Percentiles rank a stretch among this genome's conserved stretches.
phyloP scores from a whole-genome alignment of 2,113 vertebrate species.

The Machaerirhynchus nigripectus region DNA sequence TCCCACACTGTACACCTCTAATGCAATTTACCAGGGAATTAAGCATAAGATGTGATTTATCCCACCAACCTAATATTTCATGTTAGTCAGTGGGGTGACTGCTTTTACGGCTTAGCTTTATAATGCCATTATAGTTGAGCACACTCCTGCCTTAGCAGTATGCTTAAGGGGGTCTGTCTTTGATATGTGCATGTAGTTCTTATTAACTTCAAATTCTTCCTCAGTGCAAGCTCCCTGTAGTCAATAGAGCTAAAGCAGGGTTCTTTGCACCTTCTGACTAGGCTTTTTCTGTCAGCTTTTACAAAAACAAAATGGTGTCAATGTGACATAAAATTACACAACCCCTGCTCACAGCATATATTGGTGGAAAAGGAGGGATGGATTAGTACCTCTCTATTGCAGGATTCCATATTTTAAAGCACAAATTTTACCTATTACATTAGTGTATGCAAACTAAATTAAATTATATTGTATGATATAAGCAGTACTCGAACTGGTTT shows the following conservation, averaged over 20 bases:
- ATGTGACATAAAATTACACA: not conserved
- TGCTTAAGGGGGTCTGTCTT: constrained; percentile 16
- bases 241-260: not conserved
- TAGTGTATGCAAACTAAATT: not conserved
- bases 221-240: not conserved
- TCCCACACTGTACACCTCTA: constrained; percentile 34
- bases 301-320: not conserved
- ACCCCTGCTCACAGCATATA: not conserved
- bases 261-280: not conserved
- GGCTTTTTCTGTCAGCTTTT: not conserved
- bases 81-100: constrained; percentile 49
- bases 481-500: not conserved
- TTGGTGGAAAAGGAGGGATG: not conserved
- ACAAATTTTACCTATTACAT: not conserved
- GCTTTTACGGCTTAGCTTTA: constrained; percentile 35
- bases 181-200: not conserved
- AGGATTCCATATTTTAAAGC: not conserved
- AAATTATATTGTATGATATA: not conserved
- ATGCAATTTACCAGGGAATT: constrained; percentile 65
- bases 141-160: not conserved
- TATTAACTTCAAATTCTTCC: constrained; percentile 16
- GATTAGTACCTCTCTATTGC: not conserved
- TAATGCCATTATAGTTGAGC: constrained; percentile 23
- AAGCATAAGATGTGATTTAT: constrained; percentile 57
- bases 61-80: constrained; percentile 53